A percentile compares a stretch with the other conserved stretches of the same genome.
Conservation (phyloP, 2,113 vertebrate genomes). For the Tachuris rubrigastra region DNA sequence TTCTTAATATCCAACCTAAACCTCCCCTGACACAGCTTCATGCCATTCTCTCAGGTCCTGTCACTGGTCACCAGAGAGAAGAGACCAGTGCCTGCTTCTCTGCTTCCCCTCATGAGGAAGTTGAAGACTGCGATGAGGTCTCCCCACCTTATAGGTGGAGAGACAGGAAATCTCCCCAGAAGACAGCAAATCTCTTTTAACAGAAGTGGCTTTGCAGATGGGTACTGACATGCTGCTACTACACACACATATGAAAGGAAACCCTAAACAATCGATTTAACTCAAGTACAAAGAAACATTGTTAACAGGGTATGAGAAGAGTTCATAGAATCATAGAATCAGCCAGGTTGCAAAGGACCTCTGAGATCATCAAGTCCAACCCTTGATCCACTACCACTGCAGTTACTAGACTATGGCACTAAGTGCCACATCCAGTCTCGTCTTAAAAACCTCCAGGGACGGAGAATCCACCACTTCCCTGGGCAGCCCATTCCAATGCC, state of each 20-base stretch:
- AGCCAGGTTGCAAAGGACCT: no score
- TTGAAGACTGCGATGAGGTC: not conserved
- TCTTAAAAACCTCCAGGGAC: no score
- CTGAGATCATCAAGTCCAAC: no score
- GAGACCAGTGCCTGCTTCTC: not conserved
- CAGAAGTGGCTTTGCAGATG: not conserved
- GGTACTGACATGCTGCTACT: not conserved
- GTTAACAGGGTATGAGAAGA: not conserved
- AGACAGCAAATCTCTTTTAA: not conserved
- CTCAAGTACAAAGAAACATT: not conserved
- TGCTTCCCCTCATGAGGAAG: not conserved
- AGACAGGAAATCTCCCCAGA: not conserved
- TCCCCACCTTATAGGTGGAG: not conserved
- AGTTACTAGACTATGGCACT: no score
- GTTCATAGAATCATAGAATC: no score
- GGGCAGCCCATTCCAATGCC: no score
- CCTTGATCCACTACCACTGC: no score
- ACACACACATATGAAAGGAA: not conserved
- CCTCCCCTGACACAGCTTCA: not conserved
- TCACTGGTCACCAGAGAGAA: not conserved
- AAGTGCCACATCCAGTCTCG: no score
- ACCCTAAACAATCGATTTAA: not conserved
- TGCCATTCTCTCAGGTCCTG: not conserved
- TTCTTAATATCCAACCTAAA: not conserved
- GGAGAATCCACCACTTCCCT: no score